Evolutionary conservation across 2,888 invertebrate species (phyloP).

Genomic region (Drosophila kanekoi): DNA sequence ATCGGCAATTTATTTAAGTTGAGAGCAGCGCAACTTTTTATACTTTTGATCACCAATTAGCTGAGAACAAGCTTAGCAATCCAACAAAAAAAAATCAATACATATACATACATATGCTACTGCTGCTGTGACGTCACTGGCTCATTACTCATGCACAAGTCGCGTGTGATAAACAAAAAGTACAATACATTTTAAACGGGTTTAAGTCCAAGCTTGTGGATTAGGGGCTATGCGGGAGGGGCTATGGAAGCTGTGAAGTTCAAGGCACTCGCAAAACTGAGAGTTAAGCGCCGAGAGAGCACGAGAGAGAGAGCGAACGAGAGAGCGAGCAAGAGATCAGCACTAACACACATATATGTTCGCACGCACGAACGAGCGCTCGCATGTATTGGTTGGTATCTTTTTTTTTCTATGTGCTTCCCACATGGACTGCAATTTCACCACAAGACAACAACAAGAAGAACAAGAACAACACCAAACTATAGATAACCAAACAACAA

Average conservation of each 20-base stretch:
- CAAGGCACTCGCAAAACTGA: slow-evolving; percentile 37
- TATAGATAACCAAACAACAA: slow-evolving; percentile 31
- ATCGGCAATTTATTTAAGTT: slow-evolving; percentile 10
- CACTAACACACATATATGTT: neutral
- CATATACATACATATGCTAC: slow-evolving; percentile 1
- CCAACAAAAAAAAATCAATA: slow-evolving; percentile 1
- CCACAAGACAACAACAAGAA: slow-evolving; percentile 43
- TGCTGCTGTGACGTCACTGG: slow-evolving; percentile 51
- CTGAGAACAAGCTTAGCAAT: slow-evolving; percentile 32
- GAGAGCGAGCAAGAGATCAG: slow-evolving; percentile 1
- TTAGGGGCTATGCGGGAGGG: neutral
- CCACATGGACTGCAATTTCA: slow-evolving; percentile 51
- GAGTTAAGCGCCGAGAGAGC: neutral
- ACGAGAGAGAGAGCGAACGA: neutral
- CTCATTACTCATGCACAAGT: slow-evolving; percentile 47
- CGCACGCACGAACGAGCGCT: neutral
- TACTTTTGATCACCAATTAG: slow-evolving; percentile 15
- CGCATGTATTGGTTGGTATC: slow-evolving; percentile 7
- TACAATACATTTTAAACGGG: slow-evolving; percentile 36
- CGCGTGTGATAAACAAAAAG: slow-evolving; percentile 47
- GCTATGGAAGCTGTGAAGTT: slow-evolving; percentile 25
- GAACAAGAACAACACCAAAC: slow-evolving; percentile 9
- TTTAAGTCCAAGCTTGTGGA: slow-evolving; percentile 29
- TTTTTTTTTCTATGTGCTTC: slow-evolving; percentile 9
- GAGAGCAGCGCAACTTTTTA: neutral